Percentiles rank a stretch among this genome's conserved stretches.
Evolutionary conservation across 2,113 vertebrate genomes (phyloP).

Genomic region (Jaculus jaculus): DNA sequence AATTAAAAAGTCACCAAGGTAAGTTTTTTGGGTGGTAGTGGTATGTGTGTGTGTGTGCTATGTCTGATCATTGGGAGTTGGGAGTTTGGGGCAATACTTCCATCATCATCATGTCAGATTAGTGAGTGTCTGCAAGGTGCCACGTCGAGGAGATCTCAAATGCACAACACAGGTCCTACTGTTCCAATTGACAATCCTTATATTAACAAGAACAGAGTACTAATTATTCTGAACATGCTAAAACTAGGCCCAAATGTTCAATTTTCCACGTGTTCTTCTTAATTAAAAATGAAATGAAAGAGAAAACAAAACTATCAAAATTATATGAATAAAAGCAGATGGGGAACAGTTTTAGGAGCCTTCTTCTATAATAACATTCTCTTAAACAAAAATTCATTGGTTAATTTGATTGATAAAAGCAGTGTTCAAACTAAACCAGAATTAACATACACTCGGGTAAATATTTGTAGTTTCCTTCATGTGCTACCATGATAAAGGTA

Average conservation of each 20-base stretch:
- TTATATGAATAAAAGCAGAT: constrained; percentile 79
- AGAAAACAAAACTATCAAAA: constrained; percentile 73
- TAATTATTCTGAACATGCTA: constrained; percentile 67
- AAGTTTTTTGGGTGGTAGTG: neutral
- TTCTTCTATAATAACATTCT: constrained; percentile 55
- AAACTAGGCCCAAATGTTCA: constrained; percentile 75
- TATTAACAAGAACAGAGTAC: constrained; percentile 33
- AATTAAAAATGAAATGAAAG: constrained; percentile 78
- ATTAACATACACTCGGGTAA: constrained; percentile 80
- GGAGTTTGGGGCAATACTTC: neutral
- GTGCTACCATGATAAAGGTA: constrained; percentile 77
- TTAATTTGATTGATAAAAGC: constrained; percentile 76
- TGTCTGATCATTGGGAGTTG: neutral
- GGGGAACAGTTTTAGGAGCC: constrained; percentile 59
- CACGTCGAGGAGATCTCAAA: neutral
- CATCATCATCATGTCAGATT: rapidly evolving
- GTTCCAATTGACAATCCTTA: neutral
- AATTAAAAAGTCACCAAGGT: neutral
- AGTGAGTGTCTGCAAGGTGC: rapidly evolving
- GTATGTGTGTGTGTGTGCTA: neutral
- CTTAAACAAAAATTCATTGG: constrained; percentile 75
- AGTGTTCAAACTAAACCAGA: constrained; percentile 78
- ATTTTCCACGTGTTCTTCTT: constrained; percentile 75
- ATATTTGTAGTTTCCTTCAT: constrained; percentile 79
- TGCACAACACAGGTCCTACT: neutral